Evolutionary conservation across 1,140 invertebrate genomes (phyloP), one percentile per base, ranked within the genome.

Genomic region (Notospermus geniculatus): DNA sequence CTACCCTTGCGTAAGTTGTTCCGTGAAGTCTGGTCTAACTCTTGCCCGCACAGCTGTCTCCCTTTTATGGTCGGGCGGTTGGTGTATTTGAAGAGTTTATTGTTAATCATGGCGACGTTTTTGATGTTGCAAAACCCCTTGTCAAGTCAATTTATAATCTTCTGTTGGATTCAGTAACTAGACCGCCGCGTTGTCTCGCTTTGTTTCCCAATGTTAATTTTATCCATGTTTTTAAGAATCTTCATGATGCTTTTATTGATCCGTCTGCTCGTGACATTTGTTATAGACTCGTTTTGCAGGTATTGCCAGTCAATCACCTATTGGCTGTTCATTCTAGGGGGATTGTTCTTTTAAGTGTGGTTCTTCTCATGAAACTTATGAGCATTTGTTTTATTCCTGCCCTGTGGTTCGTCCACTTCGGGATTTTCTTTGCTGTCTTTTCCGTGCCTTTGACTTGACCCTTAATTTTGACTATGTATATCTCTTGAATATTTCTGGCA

Each of bases 371-470:
- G n/a, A 27, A 15, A 43, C 28, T 23, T 50, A 61, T 28, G n/a
- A 55, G 13, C 59, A 61, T 41, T 15, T 55, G 7, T 61, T 61
- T 41, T 54, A 36, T 43, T 17, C 23, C 17, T 61, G 59, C 54
- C 15, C 13, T 15, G 28, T 55, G 23, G 52, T 55, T 13, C n/a
- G 22, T 0, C 50, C 50, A 27, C 9, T 61, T n/a, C 43, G 59
- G 23, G 7, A 36, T 19, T 29, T 60, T 19, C 11, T 60, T 2
- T 19, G 25, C 15, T 7, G 32, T 7, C 15, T 36, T 36, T 36
- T 36, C 32, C 4, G 15, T 7, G 5, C 15, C 32, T 36, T 36
- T 36, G 32, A 15, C 32, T 15, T 7, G 15, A 36, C 32, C 15
- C 32, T 36, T 7, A 36, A 36, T 7, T 36, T 36, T 36, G 32